A percentile compares a stretch with the other conserved stretches of the same genome.
These are phyloP conservation scores for Tragelaphus oryx DNA, from an alignment of 2,797 vertebrate genomes.

Conservation along the genomic window DNA sequence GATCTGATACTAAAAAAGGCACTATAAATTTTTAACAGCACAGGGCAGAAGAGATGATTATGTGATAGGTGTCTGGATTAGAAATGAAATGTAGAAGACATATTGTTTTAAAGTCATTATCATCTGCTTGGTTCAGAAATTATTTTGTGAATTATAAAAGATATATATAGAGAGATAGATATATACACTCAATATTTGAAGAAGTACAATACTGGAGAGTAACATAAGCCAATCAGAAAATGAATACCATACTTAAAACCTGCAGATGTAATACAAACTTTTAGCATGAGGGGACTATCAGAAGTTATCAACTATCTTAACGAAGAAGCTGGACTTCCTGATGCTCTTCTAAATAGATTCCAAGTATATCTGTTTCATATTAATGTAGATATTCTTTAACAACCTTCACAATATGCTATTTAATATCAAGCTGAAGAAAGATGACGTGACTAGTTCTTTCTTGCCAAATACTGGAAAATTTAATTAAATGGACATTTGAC, in stretches of 20 bases:
- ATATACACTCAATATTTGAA: background rate
- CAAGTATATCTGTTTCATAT: slow-evolving; percentile 65
- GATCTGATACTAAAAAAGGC: background rate
- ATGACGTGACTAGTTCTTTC: slow-evolving; percentile 66
- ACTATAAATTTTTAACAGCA: background rate
- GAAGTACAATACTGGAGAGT: background rate
- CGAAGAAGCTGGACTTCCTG: slow-evolving; percentile 50
- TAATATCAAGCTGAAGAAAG: slow-evolving; percentile 74
- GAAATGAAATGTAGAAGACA: slow-evolving; percentile 31
- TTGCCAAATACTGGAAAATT: slow-evolving; percentile 74
- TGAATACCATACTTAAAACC: background rate
- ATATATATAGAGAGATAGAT: background rate
- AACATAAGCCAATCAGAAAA: background rate
- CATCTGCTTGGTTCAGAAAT: background rate
- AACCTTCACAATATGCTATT: slow-evolving; percentile 71
- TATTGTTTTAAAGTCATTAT: background rate
- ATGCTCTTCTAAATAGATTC: slow-evolving; percentile 51
- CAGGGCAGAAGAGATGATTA: background rate
- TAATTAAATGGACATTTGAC: slow-evolving; percentile 78
- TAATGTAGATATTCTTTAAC: slow-evolving; percentile 67
- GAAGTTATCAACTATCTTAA: slow-evolving; percentile 65
- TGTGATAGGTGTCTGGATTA: slow-evolving; percentile 26
- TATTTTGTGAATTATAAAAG: slow-evolving; percentile 37
- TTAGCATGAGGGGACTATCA: slow-evolving; percentile 53
- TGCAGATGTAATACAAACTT: slow-evolving; percentile 41